A percentile compares a stretch with the other conserved stretches of the same genome.
Conservation (phyloP, 1,140 invertebrate genomes). For the Danaus plexippus region DNA sequence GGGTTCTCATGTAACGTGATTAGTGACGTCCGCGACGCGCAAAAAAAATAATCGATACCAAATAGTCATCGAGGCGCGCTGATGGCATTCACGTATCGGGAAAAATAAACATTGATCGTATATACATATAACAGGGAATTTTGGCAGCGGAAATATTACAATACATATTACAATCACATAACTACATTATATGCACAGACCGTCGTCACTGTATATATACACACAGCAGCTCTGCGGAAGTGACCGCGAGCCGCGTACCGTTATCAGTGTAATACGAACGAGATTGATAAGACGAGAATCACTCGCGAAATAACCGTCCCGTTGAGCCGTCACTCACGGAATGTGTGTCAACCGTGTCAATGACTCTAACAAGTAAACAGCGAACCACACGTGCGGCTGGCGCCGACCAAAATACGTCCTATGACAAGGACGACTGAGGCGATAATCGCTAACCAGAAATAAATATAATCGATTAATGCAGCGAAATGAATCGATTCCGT, state of each 20-base stretch:
- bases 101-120: conserved; percentile 10
- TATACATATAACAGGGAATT: too few relatives aligned
- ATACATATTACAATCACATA: too few relatives aligned
- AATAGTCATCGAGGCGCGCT: conserved; percentile 11
- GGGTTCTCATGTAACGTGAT: conserved; percentile 19
- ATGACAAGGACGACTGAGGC: conserved; percentile 8
- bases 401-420: neutral
- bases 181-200: too few relatives aligned
- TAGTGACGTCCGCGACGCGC: conserved; percentile 23
- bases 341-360: conserved; percentile 66
- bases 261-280: too few relatives aligned
- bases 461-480: conserved; percentile 13
- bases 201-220: neutral
- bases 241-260: too few relatives aligned
- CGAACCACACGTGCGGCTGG: conserved; percentile 39
- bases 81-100: conserved; percentile 18
- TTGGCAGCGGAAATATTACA: too few relatives aligned
- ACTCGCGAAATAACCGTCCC: conserved; percentile 43
- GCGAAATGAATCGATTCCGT: conserved; percentile 30
- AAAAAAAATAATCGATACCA: conserved; percentile 30
- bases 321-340: conserved; percentile 46
- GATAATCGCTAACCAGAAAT: conserved; percentile 8
- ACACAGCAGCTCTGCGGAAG: neutral
- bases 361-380: conserved; percentile 61
- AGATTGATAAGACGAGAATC: neutral